These are phyloP conservation scores for Holothuria glaberrima DNA, from an alignment of 35 echinoderm and acorn worm genomes.

Conservation along the genomic window DNA sequence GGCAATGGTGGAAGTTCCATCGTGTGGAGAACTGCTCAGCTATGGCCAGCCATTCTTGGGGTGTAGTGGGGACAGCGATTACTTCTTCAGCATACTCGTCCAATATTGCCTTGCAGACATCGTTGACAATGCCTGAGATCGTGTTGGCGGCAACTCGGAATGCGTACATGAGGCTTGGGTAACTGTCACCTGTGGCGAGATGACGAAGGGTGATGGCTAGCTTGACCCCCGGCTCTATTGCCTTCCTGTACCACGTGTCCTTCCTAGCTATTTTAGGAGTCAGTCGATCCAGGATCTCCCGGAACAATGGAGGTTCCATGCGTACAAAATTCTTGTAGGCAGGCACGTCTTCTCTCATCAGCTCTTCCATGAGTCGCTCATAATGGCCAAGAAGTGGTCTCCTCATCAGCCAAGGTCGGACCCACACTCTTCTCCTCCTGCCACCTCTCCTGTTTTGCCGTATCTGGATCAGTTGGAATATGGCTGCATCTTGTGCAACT, in stretches of 20 bases:
- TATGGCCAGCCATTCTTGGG: conserved; percentile 36
- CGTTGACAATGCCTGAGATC: conserved; percentile 16
- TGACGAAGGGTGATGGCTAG: conserved; percentile 31
- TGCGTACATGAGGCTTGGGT: conserved; percentile 25
- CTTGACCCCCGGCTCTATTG: conserved; percentile 4
- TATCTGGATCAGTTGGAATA: conserved; percentile 14
- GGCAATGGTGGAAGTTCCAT: conserved; percentile 33
- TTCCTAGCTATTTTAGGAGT: conserved; percentile 17
- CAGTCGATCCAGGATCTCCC: neutral
- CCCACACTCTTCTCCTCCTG: conserved; percentile 25
- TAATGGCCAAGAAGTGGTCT: conserved; percentile 30
- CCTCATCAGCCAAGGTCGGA: conserved; percentile 24
- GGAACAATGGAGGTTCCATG: conserved; percentile 12
- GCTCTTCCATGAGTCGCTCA: conserved; percentile 11
- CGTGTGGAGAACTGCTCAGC: conserved; percentile 13
- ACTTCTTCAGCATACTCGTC: conserved; percentile 34
- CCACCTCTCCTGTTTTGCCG: conserved; percentile 2
- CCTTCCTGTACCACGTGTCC: conserved; percentile 10
- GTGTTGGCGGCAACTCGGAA: conserved; percentile 46
- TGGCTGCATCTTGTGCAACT: conserved; percentile 13
- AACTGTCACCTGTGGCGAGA: conserved; percentile 36
- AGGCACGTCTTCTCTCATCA: conserved; percentile 3
- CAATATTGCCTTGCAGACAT: conserved; percentile 43
- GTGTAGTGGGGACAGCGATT: conserved; percentile 17
- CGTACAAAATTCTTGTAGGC: conserved; percentile 35